Conservation (phyloP, 2,888 invertebrate genomes). For the Diogma glabrata region DNA sequence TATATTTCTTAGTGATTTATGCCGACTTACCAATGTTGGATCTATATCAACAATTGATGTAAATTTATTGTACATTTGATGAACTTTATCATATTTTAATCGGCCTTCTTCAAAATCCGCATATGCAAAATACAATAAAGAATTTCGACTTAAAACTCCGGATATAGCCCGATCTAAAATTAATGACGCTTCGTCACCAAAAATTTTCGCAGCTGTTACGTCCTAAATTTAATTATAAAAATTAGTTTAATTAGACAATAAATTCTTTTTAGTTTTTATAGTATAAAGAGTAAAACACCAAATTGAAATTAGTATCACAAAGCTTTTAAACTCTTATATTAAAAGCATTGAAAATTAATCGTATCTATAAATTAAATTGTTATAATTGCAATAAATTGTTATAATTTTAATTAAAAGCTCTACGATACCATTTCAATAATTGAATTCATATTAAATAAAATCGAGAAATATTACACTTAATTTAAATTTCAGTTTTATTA, state of each 20-base stretch:
- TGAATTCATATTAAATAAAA: too few relatives aligned
- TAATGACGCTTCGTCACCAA: constrained; percentile 88
- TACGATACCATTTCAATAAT: too few relatives aligned
- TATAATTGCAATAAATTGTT: too few relatives aligned
- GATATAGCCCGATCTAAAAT: constrained; percentile 91
- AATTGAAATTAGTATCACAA: constrained; percentile 5
- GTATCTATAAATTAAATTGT: too few relatives aligned
- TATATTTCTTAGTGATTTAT: background rate
- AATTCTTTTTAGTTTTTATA: too few relatives aligned
- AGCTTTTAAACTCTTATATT: too few relatives aligned
- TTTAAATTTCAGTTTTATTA: too few relatives aligned
- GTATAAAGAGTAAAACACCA: constrained; percentile 9
- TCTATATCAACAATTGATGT: constrained; percentile 83
- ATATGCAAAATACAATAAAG: constrained; percentile 92
- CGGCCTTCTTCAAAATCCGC: constrained; percentile 98
- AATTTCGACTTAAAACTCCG: constrained; percentile 79
- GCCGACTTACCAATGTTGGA: constrained; percentile 71
- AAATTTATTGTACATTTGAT: constrained; percentile 88
- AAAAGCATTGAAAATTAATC: too few relatives aligned
- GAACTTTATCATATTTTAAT: constrained; percentile 90
- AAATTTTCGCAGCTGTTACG: constrained; percentile 81
- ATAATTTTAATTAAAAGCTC: too few relatives aligned
- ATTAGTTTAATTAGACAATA: too few relatives aligned
- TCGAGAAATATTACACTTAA: too few relatives aligned
- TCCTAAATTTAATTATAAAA: constrained; percentile 47